Conservation (phyloP, 2,888 invertebrate genomes). For the Cheilosia vulpina region DNA sequence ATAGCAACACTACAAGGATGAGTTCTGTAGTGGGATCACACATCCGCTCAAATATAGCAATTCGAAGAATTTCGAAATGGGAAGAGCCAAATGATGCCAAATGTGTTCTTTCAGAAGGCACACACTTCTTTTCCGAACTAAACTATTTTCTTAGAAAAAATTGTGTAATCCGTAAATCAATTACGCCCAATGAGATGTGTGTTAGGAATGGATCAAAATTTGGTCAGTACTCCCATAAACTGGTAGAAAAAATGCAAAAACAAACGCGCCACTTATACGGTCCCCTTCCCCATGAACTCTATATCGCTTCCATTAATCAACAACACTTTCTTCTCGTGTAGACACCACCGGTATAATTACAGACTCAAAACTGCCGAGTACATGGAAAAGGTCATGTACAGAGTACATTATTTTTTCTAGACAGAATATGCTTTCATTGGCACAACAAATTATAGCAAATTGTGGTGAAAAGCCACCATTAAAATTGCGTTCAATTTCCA, state of each 20-base stretch:
- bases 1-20: no score
- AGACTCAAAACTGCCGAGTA: background rate
- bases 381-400: background rate
- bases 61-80: no score
- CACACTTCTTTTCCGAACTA: no score
- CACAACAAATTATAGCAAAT: slow-evolving; percentile 21
- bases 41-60: no score
- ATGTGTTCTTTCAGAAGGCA: no score
- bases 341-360: background rate
- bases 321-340: background rate
- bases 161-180: no score
- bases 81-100: no score
- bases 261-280: background rate
- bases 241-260: background rate
- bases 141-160: no score
- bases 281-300: background rate
- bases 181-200: no score
- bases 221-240: no score
- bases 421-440: slow-evolving; percentile 27
- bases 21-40: no score
- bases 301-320: background rate
- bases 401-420: background rate
- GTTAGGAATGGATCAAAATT: no score
- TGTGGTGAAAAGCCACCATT: background rate
- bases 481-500: slow-evolving; percentile 4